Conservation (phyloP, 2,113 vertebrate species). For the Cromileptes altivelis region DNA sequence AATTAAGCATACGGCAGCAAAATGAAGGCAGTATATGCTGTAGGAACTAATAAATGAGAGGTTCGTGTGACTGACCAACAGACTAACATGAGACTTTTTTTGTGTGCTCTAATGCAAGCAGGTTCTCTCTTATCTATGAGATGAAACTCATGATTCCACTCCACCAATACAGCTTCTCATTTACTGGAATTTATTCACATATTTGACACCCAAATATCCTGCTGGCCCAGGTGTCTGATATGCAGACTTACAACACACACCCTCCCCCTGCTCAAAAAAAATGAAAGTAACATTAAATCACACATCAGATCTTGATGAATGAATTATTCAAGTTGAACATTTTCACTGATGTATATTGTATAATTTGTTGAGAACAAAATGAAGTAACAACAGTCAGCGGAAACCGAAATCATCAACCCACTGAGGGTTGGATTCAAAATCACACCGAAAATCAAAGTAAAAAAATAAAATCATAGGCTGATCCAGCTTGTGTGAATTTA, state of each 20-base stretch:
- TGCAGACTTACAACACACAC: neutral
- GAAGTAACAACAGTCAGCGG: too few species aligned
- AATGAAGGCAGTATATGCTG: neutral
- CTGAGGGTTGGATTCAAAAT: too few species aligned
- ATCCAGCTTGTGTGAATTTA: too few species aligned
- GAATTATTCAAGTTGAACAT: too few species aligned
- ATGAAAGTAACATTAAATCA: too few species aligned
- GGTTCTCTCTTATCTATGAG: neutral
- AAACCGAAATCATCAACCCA: too few species aligned
- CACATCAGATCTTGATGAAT: too few species aligned
- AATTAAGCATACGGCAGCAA: neutral
- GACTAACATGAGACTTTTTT: neutral
- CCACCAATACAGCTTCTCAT: neutral
- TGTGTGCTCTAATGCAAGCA: neutral
- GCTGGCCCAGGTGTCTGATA: neutral
- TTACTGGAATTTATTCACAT: conserved; percentile 1
- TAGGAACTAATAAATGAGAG: neutral
- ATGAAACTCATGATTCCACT: neutral
- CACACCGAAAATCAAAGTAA: too few species aligned
- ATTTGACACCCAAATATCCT: neutral
- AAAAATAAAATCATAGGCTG: too few species aligned
- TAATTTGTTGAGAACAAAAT: too few species aligned
- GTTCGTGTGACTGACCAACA: neutral
- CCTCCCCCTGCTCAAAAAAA: neutral
- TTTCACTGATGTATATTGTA: too few species aligned